Percentiles rank a stretch among this genome's conserved stretches.
Evolutionary conservation across 2,113 vertebrate species (phyloP).

Genomic region (Tetrax tetrax): DNA sequence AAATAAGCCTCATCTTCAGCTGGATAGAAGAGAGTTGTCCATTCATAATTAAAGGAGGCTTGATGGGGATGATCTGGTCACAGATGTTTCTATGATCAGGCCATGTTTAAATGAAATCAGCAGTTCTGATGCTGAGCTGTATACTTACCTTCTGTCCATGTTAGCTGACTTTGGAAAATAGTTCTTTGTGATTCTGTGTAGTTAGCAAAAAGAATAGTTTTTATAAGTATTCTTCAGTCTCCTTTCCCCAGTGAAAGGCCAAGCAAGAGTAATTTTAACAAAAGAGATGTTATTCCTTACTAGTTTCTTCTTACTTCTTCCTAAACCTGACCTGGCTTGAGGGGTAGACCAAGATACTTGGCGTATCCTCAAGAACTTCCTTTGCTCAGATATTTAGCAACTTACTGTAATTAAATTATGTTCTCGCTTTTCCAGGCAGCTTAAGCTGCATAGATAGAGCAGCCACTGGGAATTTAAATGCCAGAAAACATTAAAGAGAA

Average conservation of each 20-base stretch:
- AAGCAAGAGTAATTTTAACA: not conserved
- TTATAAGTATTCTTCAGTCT: not conserved
- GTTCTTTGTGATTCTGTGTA: not conserved
- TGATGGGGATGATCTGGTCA: not conserved
- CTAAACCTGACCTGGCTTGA: not conserved
- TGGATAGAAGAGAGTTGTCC: not conserved
- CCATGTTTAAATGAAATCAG: not conserved
- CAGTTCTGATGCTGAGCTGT: not conserved
- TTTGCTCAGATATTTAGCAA: not conserved
- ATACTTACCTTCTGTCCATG: not conserved
- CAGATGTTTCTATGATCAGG: not conserved
- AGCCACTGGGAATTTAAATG: not conserved
- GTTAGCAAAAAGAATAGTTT: not conserved
- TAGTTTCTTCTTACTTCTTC: not conserved
- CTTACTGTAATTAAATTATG: not conserved
- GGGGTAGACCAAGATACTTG: not conserved
- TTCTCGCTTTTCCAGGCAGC: not conserved
- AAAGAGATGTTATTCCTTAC: not conserved
- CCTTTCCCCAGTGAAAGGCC: not conserved
- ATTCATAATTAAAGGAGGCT: not conserved
- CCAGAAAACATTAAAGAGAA: not conserved
- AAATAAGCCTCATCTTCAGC: not conserved
- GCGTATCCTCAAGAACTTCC: not conserved
- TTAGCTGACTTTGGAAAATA: not conserved
- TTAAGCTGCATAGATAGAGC: not conserved